Evolutionary conservation across 2,113 vertebrate genomes (phyloP).

Genomic region (Thunnus maccoyii): DNA sequence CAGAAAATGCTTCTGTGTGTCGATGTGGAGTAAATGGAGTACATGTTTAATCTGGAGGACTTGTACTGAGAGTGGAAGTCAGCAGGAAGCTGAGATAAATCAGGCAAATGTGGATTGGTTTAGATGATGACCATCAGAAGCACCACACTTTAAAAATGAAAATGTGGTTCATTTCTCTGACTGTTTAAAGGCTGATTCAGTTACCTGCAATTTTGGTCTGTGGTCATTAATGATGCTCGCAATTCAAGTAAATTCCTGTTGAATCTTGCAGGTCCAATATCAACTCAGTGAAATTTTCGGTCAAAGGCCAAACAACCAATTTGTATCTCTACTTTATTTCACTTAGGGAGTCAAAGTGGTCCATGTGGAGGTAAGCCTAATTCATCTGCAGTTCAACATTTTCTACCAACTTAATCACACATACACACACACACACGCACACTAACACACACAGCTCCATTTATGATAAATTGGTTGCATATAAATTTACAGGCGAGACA

Average conservation of each 20-base stretch:
- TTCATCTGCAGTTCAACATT: conserved; percentile 50
- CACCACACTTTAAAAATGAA: too few relatives aligned
- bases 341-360: conserved; percentile 52
- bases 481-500: conserved; percentile 60
- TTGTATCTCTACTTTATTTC: conserved; percentile 48
- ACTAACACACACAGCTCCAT: conserved; percentile 16
- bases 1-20: too few relatives aligned
- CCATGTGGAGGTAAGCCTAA: conserved; percentile 23
- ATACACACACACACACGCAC: conserved; percentile 15
- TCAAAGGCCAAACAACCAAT: conserved; percentile 38
- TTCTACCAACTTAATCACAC: conserved; percentile 20
- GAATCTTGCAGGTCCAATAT: conserved; percentile 4
- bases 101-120: not conserved
- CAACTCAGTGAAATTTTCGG: conserved; percentile 5
- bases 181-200: not conserved
- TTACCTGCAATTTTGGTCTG: not conserved
- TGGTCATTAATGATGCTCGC: not conserved
- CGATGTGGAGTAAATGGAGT: too few relatives aligned
- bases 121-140: too few relatives aligned
- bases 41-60: too few relatives aligned
- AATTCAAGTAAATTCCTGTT: conserved; percentile 1
- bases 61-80: too few relatives aligned
- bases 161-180: too few relatives aligned
- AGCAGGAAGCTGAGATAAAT: too few relatives aligned
- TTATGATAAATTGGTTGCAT: conserved; percentile 75